Base-by-base conservation (phyloP, 2,797 vertebrate genomes). In the Sebastes vulpes region DNA sequence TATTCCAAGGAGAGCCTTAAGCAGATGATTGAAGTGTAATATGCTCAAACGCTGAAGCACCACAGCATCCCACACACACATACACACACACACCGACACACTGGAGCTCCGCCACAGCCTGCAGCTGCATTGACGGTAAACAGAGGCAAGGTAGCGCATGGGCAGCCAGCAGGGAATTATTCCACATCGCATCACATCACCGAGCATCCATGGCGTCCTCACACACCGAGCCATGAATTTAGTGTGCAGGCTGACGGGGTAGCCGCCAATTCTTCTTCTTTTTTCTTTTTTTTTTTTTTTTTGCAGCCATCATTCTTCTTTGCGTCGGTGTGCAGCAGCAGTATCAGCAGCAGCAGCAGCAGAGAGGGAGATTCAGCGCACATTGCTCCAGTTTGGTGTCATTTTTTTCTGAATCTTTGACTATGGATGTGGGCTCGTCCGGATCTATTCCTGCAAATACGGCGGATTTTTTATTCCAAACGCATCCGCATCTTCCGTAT, bases 161-260 rank as follows among this genome's bases (percentile, higher is more conserved):
- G 87, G 93, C 92, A 94, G 94, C 89, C 92, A 72, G 91, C 81
- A 86, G 92, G 82, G 88, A 92, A 91, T 95, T 90, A 93, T 95
- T 93, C 93, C 92, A 93, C 94, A 95, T 94, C 94, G 87, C 91
- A 91, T 93, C 93, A 89, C 94, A 92, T 93, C 89, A 81, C 83
- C 60, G 53, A 61, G 83, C 89, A 76, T 93, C 66, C 84, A 95
- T 94, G 94, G 94, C 94, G 93, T 85, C 90, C 88, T 78, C 82
- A 54, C 83, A 88, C 87, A 85, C 80, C 35, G 35, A 92, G 79
- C 53, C 82, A 82, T 88, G 88, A 61, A 76, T 85, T 77, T 65
- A 63, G 61, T 73, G 81, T 81, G 88, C 82, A 79, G 63, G 72
- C 72, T 75, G 76, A 84, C 32, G 57, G 65, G 50, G 54, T 86